These are phyloP conservation scores for Colletes latitarsis DNA, from an alignment of 1,140 invertebrate genomes.

Conservation along the genomic window DNA sequence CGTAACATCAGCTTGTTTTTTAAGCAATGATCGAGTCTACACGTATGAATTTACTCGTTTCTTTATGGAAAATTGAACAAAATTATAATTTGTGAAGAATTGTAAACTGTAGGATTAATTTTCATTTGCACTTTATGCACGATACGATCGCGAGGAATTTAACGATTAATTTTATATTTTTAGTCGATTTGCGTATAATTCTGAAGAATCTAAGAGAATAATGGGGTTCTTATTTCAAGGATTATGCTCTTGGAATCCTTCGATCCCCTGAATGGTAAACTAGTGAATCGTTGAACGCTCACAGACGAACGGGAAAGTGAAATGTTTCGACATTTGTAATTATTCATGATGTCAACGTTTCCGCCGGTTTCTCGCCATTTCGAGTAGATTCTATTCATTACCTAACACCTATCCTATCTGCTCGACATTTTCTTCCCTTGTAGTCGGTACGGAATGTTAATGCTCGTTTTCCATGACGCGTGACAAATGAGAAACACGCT, in stretches of 20 bases:
- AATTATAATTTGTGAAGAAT: too few species aligned
- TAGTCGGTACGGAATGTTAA: conserved; percentile 44
- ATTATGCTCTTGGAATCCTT: not conserved
- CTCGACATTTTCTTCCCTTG: conserved; percentile 41
- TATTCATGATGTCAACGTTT: conserved; percentile 64
- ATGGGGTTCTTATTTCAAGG: not conserved
- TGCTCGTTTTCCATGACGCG: conserved; percentile 9
- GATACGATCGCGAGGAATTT: too few species aligned
- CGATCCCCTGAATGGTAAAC: not conserved
- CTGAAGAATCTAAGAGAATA: not conserved
- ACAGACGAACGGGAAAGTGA: conserved; percentile 48
- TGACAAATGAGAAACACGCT: conserved; percentile 29
- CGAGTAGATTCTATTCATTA: conserved; percentile 63
- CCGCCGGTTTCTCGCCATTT: conserved; percentile 42
- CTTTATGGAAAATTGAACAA: too few species aligned
- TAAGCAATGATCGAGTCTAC: too few species aligned
- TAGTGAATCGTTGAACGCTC: conserved; percentile 19
- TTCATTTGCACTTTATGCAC: too few species aligned
- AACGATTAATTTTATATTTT: not conserved
- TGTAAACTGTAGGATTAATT: too few species aligned
- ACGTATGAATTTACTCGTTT: too few species aligned
- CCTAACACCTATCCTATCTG: conserved; percentile 27
- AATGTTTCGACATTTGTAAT: conserved; percentile 65
- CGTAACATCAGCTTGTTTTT: too few species aligned
- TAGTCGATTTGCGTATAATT: not conserved